These are phyloP conservation scores for Hemibagrus wyckioides DNA, from an alignment of 2,113 vertebrate species.

Conservation along the genomic window DNA sequence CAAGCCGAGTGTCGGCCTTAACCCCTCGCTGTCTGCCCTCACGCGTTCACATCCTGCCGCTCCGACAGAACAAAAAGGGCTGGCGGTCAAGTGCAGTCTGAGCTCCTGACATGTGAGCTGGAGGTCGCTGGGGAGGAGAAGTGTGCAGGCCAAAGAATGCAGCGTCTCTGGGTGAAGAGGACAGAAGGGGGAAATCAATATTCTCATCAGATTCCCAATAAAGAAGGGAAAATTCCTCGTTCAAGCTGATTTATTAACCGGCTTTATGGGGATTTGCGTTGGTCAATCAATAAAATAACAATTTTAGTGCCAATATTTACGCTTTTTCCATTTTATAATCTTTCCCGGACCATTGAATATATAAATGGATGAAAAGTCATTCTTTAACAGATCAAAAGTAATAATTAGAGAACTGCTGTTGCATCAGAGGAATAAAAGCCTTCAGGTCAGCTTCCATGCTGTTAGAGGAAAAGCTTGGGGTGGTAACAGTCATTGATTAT, in stretches of 20 bases:
- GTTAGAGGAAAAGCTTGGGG: background rate
- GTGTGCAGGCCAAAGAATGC: background rate
- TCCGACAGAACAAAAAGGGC: constrained; percentile 19
- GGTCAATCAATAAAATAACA: background rate
- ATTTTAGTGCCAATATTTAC: background rate
- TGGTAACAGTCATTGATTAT: background rate
- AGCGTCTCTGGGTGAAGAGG: background rate
- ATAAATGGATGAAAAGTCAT: background rate
- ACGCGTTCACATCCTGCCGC: constrained; percentile 11
- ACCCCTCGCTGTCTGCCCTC: constrained; percentile 50
- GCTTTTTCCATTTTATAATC: background rate
- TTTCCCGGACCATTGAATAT: background rate
- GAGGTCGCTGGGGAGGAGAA: constrained; percentile 19
- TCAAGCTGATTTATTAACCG: background rate
- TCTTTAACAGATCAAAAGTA: background rate
- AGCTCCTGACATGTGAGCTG: constrained; percentile 9
- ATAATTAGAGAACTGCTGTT: background rate
- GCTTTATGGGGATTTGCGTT: background rate
- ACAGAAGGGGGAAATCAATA: background rate
- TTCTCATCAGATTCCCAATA: background rate
- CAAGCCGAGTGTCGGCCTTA: constrained; percentile 41
- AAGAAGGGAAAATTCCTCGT: background rate
- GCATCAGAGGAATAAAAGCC: background rate
- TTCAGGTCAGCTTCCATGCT: background rate
- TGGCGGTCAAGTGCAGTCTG: constrained; percentile 36